phyloP scores from a whole-genome alignment of 2,797 vertebrate genomes.

The Takifugu ocellatus region DNA sequence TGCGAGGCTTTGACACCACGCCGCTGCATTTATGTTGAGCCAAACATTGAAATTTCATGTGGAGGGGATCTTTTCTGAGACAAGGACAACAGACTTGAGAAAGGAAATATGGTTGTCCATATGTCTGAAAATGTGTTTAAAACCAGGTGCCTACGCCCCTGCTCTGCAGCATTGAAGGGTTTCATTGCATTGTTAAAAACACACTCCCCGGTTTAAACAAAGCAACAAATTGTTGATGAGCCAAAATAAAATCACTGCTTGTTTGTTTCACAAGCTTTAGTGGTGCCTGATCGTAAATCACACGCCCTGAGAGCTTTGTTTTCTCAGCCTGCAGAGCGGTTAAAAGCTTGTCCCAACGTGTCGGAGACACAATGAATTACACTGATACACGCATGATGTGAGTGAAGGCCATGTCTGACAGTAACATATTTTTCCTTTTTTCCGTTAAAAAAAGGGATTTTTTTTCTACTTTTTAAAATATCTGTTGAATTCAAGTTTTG shows the following conservation, averaged over 20 bases:
- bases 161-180: no score
- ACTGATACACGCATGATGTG: not conserved
- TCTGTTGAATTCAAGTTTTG: no score
- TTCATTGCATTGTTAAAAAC: no score
- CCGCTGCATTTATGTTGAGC: slow-evolving; percentile 51
- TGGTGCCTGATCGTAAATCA: not conserved
- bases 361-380: slow-evolving; percentile 9
- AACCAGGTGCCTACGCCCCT: not conserved
- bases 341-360: slow-evolving; percentile 44
- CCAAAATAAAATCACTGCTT: not conserved
- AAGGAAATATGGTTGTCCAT: not conserved
- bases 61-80: slow-evolving; percentile 27
- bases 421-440: no score
- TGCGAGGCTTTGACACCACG: slow-evolving; percentile 19
- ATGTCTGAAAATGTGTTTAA: not conserved
- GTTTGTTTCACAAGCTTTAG: not conserved
- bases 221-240: no score
- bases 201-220: no score
- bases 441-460: no score
- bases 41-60: slow-evolving; percentile 36
- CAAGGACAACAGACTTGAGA: not conserved
- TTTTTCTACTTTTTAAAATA: no score
- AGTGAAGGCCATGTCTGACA: not conserved
- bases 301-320: slow-evolving; percentile 6
- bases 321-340: not conserved